Conservation (phyloP, 2,888 invertebrate species). For the Neoascia interrupta region DNA sequence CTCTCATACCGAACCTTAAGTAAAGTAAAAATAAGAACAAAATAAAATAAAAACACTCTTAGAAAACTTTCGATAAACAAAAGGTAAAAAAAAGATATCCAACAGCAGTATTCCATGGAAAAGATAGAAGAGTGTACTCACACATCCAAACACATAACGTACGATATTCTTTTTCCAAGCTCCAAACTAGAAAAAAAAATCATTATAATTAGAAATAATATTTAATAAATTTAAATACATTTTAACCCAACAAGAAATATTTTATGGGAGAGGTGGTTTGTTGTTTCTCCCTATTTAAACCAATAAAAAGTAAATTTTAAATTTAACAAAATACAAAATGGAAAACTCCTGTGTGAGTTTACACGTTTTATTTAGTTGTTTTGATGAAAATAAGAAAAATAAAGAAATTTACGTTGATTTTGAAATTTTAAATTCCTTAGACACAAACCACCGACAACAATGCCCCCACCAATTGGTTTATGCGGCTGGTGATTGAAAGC, state of each 20-base stretch:
- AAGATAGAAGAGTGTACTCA: neutral
- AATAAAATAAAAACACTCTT: neutral
- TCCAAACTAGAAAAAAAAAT: constrained; percentile 39
- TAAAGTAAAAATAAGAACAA: constrained; percentile 7
- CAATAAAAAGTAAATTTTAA: constrained; percentile 31
- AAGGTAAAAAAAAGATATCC: constrained; percentile 4
- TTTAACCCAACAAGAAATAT: constrained; percentile 41
- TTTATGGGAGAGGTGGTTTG: constrained; percentile 56
- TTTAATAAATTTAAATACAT: constrained; percentile 39
- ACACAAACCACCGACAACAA: too few species aligned
- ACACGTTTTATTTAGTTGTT: constrained; percentile 41
- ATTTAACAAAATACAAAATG: constrained; percentile 25
- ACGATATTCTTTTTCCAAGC: constrained; percentile 29
- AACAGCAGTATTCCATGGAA: constrained; percentile 41
- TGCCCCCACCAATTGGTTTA: too few species aligned
- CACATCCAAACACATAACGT: constrained; percentile 2
- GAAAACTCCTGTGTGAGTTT: constrained; percentile 38
- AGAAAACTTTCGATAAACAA: neutral
- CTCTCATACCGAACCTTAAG: neutral
- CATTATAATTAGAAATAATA: constrained; percentile 28
- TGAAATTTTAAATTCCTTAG: constrained; percentile 17
- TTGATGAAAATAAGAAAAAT: constrained; percentile 43
- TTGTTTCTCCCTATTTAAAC: constrained; percentile 53
- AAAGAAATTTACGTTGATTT: constrained; percentile 58
- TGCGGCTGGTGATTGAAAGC: too few species aligned